These are phyloP conservation scores for Leguminivora glycinivorella DNA, from an alignment of 1,140 invertebrate species.

Conservation along the genomic window DNA sequence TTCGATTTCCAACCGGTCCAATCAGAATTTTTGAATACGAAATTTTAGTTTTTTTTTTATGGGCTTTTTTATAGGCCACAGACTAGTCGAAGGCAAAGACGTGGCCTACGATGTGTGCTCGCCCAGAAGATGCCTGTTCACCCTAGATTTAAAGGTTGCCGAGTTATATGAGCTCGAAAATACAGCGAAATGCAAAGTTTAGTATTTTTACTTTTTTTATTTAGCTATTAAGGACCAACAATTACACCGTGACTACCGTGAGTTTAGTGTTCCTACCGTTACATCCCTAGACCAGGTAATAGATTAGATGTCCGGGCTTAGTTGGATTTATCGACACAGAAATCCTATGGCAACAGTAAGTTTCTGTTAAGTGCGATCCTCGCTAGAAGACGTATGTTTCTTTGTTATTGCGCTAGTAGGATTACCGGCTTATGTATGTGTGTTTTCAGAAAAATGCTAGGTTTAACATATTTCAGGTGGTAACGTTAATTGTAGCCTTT, in stretches of 20 bases:
- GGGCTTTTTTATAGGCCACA: too few relatives aligned
- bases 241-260: background rate
- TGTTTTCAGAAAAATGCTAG: conserved; percentile 36
- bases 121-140: too few relatives aligned
- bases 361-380: conserved; percentile 20
- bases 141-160: too few relatives aligned
- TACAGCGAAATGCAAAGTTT: too few relatives aligned
- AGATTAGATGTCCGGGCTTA: conserved; percentile 47
- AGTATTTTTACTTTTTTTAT: background rate
- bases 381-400: conserved; percentile 20
- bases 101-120: too few relatives aligned
- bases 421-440: conserved; percentile 2
- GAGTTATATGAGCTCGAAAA: too few relatives aligned
- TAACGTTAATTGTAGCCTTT: background rate
- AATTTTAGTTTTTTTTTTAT: too few relatives aligned
- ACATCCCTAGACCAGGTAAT: conserved; percentile 37
- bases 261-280: background rate
- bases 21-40: too few relatives aligned
- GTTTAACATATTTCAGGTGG: background rate
- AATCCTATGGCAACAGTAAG: conserved; percentile 27
- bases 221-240: too few relatives aligned
- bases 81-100: too few relatives aligned
- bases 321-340: conserved; percentile 46
- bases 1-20: too few relatives aligned
- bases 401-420: conserved; percentile 17